phyloP scores from a whole-genome alignment of 2,797 vertebrate genomes.

The Avahi laniger region DNA sequence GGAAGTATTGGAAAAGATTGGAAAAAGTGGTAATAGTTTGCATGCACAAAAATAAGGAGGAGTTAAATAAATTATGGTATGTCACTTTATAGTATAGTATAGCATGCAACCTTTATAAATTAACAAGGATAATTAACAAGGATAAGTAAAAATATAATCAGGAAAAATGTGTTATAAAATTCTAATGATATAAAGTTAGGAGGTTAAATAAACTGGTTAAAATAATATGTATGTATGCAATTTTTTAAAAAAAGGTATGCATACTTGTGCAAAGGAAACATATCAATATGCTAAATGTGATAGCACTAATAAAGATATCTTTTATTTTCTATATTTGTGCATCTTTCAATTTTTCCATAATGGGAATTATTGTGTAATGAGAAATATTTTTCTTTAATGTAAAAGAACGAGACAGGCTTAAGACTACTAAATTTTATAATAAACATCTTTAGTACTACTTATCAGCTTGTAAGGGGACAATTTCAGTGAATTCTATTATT shows the following conservation, averaged over 20 bases:
- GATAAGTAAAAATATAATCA: neutral
- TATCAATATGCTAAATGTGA: neutral
- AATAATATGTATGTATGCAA: neutral
- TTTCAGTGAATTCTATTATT: neutral
- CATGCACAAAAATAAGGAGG: neutral
- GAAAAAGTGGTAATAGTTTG: neutral
- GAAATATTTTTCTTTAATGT: neutral
- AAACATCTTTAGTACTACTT: neutral
- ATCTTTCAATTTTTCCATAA: neutral
- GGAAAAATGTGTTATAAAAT: neutral
- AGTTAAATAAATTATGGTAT: neutral
- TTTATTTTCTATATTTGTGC: neutral
- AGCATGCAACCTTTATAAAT: neutral
- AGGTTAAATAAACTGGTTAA: neutral
- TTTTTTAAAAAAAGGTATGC: neutral
- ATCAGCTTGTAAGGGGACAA: neutral
- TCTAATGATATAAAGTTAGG: neutral
- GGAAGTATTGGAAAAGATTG: neutral
- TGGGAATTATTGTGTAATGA: neutral
- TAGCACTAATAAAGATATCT: neutral
- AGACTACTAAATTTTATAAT: neutral
- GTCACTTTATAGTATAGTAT: neutral
- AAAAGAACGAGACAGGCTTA: neutral
- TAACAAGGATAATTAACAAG: neutral
- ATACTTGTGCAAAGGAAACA: neutral